A percentile compares a stretch with the other conserved stretches of the same genome.
Conservation (phyloP, 2,113 vertebrate species). For the Rutilus rutilus region DNA sequence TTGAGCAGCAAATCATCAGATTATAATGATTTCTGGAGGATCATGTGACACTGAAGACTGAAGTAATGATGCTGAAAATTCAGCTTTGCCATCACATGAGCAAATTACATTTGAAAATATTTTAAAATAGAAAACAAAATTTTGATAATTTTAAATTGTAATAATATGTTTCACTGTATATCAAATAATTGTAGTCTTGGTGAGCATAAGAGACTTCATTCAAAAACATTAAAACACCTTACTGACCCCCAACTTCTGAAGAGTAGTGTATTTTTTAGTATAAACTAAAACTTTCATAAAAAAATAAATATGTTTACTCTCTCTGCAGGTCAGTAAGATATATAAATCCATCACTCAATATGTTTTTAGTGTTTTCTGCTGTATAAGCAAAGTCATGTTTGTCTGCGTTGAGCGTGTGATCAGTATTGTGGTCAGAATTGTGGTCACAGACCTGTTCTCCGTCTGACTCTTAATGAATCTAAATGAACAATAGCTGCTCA, state of each 20-base stretch:
- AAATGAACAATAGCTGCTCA: constrained; percentile 44
- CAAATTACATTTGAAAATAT: no score
- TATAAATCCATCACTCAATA: background rate
- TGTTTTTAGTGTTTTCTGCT: background rate
- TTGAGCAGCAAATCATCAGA: background rate
- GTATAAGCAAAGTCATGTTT: constrained; percentile 8
- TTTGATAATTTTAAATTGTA: no score
- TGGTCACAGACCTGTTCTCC: constrained; percentile 37
- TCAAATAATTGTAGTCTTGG: no score
- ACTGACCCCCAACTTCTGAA: no score
- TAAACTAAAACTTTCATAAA: no score
- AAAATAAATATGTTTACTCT: background rate
- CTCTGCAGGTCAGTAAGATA: background rate
- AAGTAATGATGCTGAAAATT: background rate
- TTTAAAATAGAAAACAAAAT: no score
- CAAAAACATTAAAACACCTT: no score
- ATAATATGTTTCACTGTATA: no score
- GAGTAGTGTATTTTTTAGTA: no score
- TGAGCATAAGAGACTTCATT: no score
- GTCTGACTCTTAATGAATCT: constrained; percentile 30
- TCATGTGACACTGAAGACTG: background rate
- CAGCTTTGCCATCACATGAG: no score
- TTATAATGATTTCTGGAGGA: background rate
- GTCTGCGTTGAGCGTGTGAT: background rate
- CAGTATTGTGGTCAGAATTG: constrained; percentile 6